Evolutionary conservation across 2,888 invertebrate genomes (phyloP).

Genomic region (Agrypnus murinus): DNA sequence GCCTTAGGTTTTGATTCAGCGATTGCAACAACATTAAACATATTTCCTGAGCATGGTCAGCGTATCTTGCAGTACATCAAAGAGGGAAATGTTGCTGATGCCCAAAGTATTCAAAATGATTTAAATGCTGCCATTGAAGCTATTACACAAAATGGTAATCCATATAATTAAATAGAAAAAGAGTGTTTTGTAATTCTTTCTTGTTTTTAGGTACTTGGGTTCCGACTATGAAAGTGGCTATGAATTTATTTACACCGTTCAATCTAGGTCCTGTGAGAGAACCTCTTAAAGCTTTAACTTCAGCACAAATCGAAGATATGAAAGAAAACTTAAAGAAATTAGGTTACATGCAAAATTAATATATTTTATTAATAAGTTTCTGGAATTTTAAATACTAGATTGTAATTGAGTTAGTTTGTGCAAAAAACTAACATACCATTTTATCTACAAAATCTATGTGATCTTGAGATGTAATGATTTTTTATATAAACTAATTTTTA

Average conservation of each 20-base stretch:
- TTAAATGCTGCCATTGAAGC: slow-evolving; percentile 64
- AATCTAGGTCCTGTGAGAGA: slow-evolving; percentile 77
- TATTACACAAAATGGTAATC: slow-evolving; percentile 61
- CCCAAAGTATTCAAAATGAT: slow-evolving; percentile 73
- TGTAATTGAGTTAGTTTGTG: no score
- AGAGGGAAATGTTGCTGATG: slow-evolving; percentile 70
- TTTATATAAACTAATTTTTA: no score
- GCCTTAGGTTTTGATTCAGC: slow-evolving; percentile 82
- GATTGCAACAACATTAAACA: slow-evolving; percentile 81
- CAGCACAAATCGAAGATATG: slow-evolving; percentile 61
- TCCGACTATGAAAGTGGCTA: slow-evolving; percentile 81
- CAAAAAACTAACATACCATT: no score
- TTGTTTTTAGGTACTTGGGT: slow-evolving; percentile 13
- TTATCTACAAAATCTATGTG: no score
- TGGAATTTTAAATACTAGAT: no score
- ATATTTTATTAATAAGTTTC: no score
- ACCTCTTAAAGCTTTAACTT: slow-evolving; percentile 73
- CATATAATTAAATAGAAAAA: neutral
- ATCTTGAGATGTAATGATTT: no score
- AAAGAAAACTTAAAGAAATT: slow-evolving; percentile 54
- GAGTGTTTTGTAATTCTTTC: neutral
- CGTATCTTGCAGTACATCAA: slow-evolving; percentile 75
- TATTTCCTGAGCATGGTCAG: slow-evolving; percentile 76
- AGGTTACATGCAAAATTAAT: neutral
- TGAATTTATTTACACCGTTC: slow-evolving; percentile 76